Evolutionary conservation across 1,140 invertebrate genomes (phyloP).

Genomic region (Frieseomelitta varia): DNA sequence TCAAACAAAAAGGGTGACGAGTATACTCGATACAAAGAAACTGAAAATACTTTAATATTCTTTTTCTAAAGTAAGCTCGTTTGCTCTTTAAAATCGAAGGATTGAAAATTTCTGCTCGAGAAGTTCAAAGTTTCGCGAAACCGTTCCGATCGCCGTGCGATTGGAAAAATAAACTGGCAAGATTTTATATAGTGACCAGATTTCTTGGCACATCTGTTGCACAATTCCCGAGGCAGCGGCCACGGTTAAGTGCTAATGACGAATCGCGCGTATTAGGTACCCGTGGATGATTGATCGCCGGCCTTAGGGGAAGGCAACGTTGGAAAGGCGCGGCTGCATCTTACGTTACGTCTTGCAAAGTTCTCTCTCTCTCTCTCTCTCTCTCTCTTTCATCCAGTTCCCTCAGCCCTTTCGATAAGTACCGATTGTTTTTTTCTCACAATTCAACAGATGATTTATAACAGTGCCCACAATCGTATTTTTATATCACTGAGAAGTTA

Average conservation of each 20-base stretch:
- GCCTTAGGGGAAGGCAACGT: constrained; percentile 26
- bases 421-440: neutral
- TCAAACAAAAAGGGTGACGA: too few relatives aligned
- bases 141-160: too few relatives aligned
- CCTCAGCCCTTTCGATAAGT: neutral
- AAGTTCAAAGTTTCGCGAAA: too few relatives aligned
- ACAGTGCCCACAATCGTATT: neutral
- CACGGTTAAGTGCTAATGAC: constrained; percentile 32
- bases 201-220: constrained; percentile 5
- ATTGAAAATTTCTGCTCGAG: too few relatives aligned
- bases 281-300: constrained; percentile 43
- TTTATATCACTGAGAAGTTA: neutral
- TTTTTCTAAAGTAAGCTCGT: too few relatives aligned
- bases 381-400: neutral
- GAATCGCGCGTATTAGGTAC: constrained; percentile 33
- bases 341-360: constrained; percentile 22
- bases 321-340: constrained; percentile 25
- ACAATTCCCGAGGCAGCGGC: constrained; percentile 2
- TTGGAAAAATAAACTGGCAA: neutral
- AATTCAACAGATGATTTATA: too few relatives aligned
- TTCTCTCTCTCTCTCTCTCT: neutral
- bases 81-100: too few relatives aligned
- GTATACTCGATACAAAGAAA: too few relatives aligned
- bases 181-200: neutral
- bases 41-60: too few relatives aligned